These are phyloP conservation scores for Amblyteles armatorius DNA, from an alignment of 2,888 invertebrate genomes.

Conservation along the genomic window DNA sequence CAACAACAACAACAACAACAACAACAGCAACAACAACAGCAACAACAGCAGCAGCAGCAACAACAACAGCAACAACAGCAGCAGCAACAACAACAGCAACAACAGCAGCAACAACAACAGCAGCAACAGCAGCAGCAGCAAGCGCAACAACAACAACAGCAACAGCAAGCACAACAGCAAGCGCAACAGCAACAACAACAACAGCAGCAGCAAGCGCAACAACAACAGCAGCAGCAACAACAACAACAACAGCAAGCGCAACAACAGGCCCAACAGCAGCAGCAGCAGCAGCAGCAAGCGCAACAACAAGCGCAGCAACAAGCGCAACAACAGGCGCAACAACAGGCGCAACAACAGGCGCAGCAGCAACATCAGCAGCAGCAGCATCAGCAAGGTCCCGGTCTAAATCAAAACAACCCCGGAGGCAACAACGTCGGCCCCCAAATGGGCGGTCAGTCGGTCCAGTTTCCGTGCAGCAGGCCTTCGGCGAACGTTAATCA, in stretches of 20 bases:
- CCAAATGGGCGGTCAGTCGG: constrained; percentile 76
- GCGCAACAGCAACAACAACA: constrained; percentile 68
- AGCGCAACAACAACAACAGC: constrained; percentile 65
- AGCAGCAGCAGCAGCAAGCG: constrained; percentile 71
- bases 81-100: constrained; percentile 77
- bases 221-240: constrained; percentile 80
- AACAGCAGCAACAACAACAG: constrained; percentile 73
- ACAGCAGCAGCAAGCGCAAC: constrained; percentile 70
- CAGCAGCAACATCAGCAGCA: constrained; percentile 75
- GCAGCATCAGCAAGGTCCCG: constrained; percentile 68
- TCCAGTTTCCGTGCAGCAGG: constrained; percentile 80
- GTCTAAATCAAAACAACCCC: constrained; percentile 77
- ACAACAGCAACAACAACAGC: constrained; percentile 79
- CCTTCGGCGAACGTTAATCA: constrained; percentile 81
- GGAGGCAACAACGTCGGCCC: constrained; percentile 72
- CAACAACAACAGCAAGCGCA: constrained; percentile 78
- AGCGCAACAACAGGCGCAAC: constrained; percentile 78
- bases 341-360: constrained; percentile 78
- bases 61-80: constrained; percentile 73
- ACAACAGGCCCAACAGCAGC: constrained; percentile 74
- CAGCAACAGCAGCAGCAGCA: constrained; percentile 84
- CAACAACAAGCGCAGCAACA: constrained; percentile 84
- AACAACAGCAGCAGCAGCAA: constrained; percentile 77
- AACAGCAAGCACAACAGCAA: constrained; percentile 76
- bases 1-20: constrained; percentile 81